phyloP scores from a whole-genome alignment of 2,113 vertebrate species.

The Talpa occidentalis region DNA sequence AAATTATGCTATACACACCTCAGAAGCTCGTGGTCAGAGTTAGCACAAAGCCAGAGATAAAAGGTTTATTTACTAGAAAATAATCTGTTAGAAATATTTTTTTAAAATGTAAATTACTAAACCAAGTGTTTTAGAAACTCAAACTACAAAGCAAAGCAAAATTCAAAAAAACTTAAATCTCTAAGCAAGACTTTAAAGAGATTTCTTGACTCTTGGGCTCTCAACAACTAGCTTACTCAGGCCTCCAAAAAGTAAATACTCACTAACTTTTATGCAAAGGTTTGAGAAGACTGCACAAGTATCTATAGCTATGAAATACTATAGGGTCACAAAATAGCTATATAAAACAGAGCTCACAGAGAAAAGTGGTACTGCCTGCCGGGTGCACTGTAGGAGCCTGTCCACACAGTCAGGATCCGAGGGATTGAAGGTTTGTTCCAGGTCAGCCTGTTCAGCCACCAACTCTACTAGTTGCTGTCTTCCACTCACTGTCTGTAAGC shows the following conservation, averaged over 20 bases:
- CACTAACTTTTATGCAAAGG: not conserved
- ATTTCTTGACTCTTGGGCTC: not conserved
- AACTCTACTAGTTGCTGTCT: conserved; percentile 96
- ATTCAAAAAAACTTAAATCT: not conserved
- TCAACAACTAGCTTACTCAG: not conserved
- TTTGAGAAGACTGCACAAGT: not conserved
- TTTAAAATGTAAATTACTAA: not conserved
- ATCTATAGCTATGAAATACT: not conserved
- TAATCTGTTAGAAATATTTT: not conserved
- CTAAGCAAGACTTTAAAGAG: not conserved
- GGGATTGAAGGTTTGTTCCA: conserved; percentile 96
- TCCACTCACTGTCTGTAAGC: conserved; percentile 96
- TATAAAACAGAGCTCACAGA: conserved; percentile 88
- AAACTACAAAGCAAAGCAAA: not conserved
- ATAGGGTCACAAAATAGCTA: not conserved
- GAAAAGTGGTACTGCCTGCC: conserved; percentile 97
- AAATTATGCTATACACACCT: not conserved
- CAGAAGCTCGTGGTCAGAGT: not conserved
- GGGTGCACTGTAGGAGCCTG: conserved; percentile 97
- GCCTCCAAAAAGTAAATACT: not conserved
- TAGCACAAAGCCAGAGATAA: conserved; percentile 25
- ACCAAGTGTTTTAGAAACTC: not conserved
- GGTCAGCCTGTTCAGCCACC: conserved; percentile 96
- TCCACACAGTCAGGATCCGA: conserved; percentile 95
- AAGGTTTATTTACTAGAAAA: not conserved